Evolutionary conservation across 2,888 invertebrate genomes (phyloP).

Genomic region (Gasteruption jaculator): DNA sequence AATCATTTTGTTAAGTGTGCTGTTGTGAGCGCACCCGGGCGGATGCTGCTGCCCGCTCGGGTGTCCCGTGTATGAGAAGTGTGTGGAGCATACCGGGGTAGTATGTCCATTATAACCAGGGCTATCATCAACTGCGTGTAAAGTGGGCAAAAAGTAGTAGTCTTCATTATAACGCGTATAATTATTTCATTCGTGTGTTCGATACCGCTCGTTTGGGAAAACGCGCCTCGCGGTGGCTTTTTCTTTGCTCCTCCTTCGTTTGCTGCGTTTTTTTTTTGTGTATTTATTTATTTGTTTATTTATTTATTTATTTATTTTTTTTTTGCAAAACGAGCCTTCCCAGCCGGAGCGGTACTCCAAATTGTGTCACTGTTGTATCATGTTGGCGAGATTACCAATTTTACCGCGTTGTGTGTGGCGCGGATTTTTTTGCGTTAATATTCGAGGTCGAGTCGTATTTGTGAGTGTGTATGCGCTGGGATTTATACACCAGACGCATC

Average conservation of each 20-base stretch:
- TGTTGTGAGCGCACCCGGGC: constrained; percentile 27
- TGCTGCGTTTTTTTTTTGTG: too few species aligned
- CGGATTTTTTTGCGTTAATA: constrained; percentile 42
- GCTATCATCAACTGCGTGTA: constrained; percentile 33
- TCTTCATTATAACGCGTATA: too few species aligned
- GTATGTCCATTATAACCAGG: constrained; percentile 47
- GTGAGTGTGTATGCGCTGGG: constrained; percentile 53
- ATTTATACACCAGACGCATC: constrained; percentile 53
- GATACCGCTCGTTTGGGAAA: too few species aligned
- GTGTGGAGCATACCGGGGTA: constrained; percentile 44
- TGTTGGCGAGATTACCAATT: constrained; percentile 43
- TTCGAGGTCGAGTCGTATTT: constrained; percentile 52
- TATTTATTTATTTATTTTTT: too few species aligned
- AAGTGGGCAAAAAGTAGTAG: too few species aligned
- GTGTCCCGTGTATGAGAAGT: constrained; percentile 26
- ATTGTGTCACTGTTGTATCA: too few species aligned
- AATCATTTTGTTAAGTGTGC: constrained; percentile 30
- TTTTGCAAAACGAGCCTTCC: too few species aligned
- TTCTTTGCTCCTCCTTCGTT: too few species aligned
- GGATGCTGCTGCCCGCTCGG: constrained; percentile 28
- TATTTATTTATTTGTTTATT: too few species aligned
- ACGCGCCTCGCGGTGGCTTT: too few species aligned
- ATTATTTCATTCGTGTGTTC: too few species aligned
- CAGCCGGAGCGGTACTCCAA: too few species aligned
- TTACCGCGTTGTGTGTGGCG: constrained; percentile 31